Percentiles rank a stretch among this genome's conserved stretches.
phyloP scores from a whole-genome alignment of 2,113 vertebrate species.

The Corvus moneduloides region DNA sequence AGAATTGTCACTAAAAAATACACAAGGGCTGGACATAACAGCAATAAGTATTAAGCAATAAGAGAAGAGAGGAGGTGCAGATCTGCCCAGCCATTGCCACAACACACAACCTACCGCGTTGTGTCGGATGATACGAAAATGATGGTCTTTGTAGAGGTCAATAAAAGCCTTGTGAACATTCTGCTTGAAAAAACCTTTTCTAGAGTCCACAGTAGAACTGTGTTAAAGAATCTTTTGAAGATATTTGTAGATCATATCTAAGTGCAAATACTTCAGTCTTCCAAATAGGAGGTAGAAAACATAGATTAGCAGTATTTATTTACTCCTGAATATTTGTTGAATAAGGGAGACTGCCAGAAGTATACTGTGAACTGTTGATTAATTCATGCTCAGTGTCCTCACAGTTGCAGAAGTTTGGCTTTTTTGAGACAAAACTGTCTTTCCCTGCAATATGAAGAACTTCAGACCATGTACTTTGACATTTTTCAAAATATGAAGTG shows the following conservation, averaged over 20 bases:
- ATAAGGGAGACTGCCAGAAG: neutral
- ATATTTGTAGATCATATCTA: neutral
- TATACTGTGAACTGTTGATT: neutral
- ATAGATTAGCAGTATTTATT: neutral
- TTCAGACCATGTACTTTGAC: neutral
- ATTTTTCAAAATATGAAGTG: neutral
- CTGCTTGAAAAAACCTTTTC: neutral
- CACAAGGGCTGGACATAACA: neutral
- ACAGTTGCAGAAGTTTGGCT: neutral
- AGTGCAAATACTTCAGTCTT: neutral
- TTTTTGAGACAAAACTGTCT: neutral
- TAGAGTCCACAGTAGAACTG: neutral
- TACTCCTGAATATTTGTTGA: neutral
- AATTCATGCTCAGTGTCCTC: neutral
- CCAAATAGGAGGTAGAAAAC: neutral
- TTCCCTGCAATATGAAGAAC: neutral
- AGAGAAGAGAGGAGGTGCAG: neutral
- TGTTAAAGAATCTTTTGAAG: neutral
- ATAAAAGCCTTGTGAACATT: neutral
- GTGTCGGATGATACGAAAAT: neutral
- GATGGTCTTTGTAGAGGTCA: neutral
- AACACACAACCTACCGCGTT: rapidly evolving
- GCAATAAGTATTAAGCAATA: neutral
- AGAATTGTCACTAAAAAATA: neutral
- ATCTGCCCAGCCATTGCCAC: neutral